phyloP scores from a whole-genome alignment of 2,797 vertebrate genomes.

The Tapera naevia region DNA sequence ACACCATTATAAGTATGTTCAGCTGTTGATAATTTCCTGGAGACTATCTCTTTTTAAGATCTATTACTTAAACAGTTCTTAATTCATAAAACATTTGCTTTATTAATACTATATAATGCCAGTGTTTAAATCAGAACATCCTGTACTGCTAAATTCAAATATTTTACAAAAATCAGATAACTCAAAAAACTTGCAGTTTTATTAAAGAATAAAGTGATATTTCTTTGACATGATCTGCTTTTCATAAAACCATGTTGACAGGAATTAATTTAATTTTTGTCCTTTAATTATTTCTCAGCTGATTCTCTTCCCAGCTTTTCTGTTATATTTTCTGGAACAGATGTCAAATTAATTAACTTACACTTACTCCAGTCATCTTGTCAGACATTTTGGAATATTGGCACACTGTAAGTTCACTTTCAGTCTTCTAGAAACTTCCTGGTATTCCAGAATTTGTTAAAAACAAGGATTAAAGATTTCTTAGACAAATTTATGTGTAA shows the following conservation, averaged over 20 bases:
- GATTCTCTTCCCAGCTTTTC: constrained; percentile 29
- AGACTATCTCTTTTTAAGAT: constrained; percentile 59
- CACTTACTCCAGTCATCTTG: background rate
- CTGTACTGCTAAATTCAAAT: constrained; percentile 47
- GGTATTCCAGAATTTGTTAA: background rate
- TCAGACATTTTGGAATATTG: background rate
- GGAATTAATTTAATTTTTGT: constrained; percentile 52
- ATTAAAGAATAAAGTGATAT: constrained; percentile 57
- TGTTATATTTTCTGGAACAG: constrained; percentile 32
- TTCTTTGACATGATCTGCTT: constrained; percentile 62
- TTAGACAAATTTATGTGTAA: background rate
- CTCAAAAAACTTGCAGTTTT: constrained; percentile 51
- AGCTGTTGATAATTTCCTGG: constrained; percentile 64
- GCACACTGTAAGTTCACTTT: background rate
- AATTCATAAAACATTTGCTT: constrained; percentile 67
- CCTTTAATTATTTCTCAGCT: constrained; percentile 60
- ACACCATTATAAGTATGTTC: constrained; percentile 33
- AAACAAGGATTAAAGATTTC: constrained; percentile 25
- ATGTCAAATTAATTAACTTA: constrained; percentile 45
- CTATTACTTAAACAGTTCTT: constrained; percentile 60
- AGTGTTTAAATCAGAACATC: constrained; percentile 59
- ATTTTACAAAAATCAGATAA: constrained; percentile 58
- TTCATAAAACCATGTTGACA: constrained; percentile 34
- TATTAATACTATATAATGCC: constrained; percentile 57
- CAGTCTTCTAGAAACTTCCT: background rate